Evolutionary conservation across 2,113 vertebrate genomes (phyloP), one percentile per base, ranked within the genome.

Genomic region (Chlorodrepanis virens): DNA sequence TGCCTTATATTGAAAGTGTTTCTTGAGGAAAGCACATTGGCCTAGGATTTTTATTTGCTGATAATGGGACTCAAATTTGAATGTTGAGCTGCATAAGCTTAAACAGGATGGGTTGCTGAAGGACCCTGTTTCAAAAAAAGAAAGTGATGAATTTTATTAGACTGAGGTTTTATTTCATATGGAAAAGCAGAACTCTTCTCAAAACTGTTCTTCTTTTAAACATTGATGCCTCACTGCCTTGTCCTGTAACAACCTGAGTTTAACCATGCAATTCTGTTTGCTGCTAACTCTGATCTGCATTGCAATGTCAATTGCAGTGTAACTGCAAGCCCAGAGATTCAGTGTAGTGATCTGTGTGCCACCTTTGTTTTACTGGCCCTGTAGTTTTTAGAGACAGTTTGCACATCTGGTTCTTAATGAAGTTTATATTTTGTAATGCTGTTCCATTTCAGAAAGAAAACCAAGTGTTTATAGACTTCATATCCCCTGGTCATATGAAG

Each of bases 401-500:
- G 3, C 47, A 42, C 28, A n/a, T 53, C 11, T 57, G 42, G 25
- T 78, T 93, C 10, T 40, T 61, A 37, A 59, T 27, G n/a, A 31
- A 52, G 53, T 63, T 85, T 64, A 7, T 54, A 24, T 56, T 44
- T 57, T 93, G 60, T 8, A 77, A 80, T 96, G 79, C 68, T 88
- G 8, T 94, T 69, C n/a, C 54, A 77, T 97, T 98, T 87, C 98
- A 99, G 99, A 98, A 80, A 98, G 98, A 92, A 98, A 98, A 92
- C 96, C 98, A 60, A 98, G 95, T 77, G 97, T 99, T 77, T 99
- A 99, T 97, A 98, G 98, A 95, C 96, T 99, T 76, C 98, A 98
- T 72, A 98, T 99, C 37, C 98, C 99, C 7, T 99, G 99, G 99
- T 99, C 99, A 94, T 97, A 98, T 37, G 99, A 99, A 97, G 99